Base-by-base conservation (phyloP, 92 coral and sea anemone genomes). In the Paramuricea clavata region DNA sequence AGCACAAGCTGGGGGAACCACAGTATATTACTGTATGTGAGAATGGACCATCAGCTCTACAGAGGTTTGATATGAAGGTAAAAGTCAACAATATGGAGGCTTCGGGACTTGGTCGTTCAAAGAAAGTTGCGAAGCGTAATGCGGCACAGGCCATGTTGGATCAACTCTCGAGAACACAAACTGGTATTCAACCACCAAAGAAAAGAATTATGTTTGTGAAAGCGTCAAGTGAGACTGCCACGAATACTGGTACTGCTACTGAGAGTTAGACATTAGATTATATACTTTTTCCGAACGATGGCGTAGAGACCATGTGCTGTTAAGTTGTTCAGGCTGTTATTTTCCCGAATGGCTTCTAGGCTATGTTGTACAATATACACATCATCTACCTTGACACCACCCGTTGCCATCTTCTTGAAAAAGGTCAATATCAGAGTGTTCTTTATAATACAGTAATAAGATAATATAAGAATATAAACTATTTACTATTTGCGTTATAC, bases 101-200 rank as follows among this genome's bases (percentile, higher is more conserved):
- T 36, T 59, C 84, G 1, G 84, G 84, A 8, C 72, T 79, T 19
- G 84, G 84, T 2, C 39, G 84, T 4, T 79, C 84, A 15, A 79
- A 79, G 34, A 79, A 79, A 32, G 67, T 67, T 21, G 84, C 84
- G 1, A 79, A 79, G 47, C 71, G 72, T 0, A 79, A 79, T 34
- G 84, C 84, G 0, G 84, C 84, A 1, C 84, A 79, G 36, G 84
- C 72, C 30, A 79, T 79, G 84, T 61, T 79, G 16, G 84, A 79
- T 13, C 84, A 79, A 30, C 84, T 79, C 27, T 79, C 84, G 7
- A 59, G 31, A 61, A 33, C 74, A n/a, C 33, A 59, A 7, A 39
- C 56, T 22, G 57, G 26, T 12, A 41, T 79, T 1, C 52, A 36
- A 34, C 57, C 84, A 5, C 84, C 84, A 36, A 33, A 79, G 47